These are phyloP conservation scores for Hemichromis elongatus DNA, from an alignment of 2,113 vertebrate genomes.

Conservation along the genomic window DNA sequence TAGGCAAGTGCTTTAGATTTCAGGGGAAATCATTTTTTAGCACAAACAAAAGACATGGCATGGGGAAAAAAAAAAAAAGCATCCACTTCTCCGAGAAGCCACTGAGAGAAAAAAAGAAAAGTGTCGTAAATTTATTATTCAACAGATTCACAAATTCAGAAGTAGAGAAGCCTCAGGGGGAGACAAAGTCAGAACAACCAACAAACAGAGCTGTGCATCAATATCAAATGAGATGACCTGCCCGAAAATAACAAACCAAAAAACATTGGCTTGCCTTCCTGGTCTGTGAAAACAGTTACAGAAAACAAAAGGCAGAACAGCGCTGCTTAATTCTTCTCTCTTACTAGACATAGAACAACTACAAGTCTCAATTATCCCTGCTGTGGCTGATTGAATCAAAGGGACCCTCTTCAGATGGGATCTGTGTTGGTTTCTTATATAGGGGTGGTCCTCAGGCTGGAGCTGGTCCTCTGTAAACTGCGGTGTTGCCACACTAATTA, in stretches of 20 bases:
- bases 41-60: background rate
- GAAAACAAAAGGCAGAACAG: background rate
- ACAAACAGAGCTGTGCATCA: background rate
- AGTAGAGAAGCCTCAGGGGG: background rate
- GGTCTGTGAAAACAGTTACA: background rate
- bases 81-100: background rate
- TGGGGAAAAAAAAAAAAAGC: background rate
- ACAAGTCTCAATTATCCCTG: rapidly evolving
- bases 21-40: background rate
- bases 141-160: background rate
- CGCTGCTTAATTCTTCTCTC: background rate
- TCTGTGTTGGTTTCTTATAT: background rate
- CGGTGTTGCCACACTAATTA: background rate
- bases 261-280: rapidly evolving
- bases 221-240: background rate
- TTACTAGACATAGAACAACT: background rate
- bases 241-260: background rate
- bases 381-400: background rate
- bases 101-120: rapidly evolving
- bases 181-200: background rate
- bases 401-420: background rate
- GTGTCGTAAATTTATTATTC: background rate
- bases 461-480: background rate
- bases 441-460: background rate
- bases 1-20: background rate